Percentiles rank a stretch among this genome's conserved stretches.
Conservation (phyloP, 2,888 invertebrate genomes). For the Lasioglossum malachurum region DNA sequence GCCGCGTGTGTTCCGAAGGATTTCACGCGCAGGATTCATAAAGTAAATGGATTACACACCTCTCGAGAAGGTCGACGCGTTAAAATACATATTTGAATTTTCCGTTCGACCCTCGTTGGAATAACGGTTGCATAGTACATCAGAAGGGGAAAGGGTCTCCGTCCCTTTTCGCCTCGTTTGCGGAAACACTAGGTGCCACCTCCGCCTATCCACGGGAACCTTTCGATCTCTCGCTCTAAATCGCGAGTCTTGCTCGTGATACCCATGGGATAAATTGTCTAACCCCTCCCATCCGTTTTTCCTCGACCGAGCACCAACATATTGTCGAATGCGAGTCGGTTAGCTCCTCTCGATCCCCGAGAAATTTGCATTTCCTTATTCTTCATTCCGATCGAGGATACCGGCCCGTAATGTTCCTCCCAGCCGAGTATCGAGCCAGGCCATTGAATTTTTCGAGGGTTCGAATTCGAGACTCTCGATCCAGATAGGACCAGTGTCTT, state of each 20-base stretch:
- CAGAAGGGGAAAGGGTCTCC: constrained; percentile 14
- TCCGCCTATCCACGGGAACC: constrained; percentile 28
- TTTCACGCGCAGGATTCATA: constrained; percentile 27
- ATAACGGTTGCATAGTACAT: constrained; percentile 42
- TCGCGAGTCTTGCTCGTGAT: constrained; percentile 53
- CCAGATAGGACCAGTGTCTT: not conserved
- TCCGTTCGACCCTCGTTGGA: constrained; percentile 26
- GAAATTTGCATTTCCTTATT: constrained; percentile 60
- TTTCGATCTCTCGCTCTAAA: constrained; percentile 51
- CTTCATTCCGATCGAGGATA: constrained; percentile 37
- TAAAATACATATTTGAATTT: constrained; percentile 45
- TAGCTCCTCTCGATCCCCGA: constrained; percentile 49
- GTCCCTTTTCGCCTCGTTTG: constrained; percentile 64
- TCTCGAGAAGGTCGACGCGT: constrained; percentile 21
- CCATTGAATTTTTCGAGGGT: constrained; percentile 40
- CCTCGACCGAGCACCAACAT: constrained; percentile 27
- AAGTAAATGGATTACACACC: constrained; percentile 32
- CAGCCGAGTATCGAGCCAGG: constrained; percentile 33
- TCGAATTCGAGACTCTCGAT: not conserved
- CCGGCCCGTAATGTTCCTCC: constrained; percentile 43
- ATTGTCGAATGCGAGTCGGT: constrained; percentile 61
- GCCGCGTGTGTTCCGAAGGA: constrained; percentile 6
- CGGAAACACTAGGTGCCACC: constrained; percentile 39
- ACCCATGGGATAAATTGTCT: constrained; percentile 71
- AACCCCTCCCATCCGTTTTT: constrained; percentile 45